Conservation (phyloP, 1,140 invertebrate species). For the Acyrthosiphon pisum region DNA sequence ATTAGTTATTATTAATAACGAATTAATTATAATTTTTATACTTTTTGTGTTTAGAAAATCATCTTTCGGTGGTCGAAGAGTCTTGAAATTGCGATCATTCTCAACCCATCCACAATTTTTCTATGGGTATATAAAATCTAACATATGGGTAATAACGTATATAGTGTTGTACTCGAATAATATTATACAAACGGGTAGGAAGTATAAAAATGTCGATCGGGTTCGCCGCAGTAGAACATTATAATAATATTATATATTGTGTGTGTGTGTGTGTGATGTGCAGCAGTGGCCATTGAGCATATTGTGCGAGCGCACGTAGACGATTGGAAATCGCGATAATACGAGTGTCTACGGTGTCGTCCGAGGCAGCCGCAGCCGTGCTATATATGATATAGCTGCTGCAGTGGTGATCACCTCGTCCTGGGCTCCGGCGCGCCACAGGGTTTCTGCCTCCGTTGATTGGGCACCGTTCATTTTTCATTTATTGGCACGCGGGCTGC, state of each 20-base stretch:
- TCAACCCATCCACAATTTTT: too few relatives aligned
- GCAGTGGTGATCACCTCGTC: constrained; percentile 1
- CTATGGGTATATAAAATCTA: too few relatives aligned
- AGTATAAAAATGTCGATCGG: constrained; percentile 24
- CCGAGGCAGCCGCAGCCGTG: neutral
- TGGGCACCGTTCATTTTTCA: constrained; percentile 54
- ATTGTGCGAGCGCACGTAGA: constrained; percentile 23
- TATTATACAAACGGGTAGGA: constrained; percentile 17
- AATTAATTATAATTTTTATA: too few relatives aligned
- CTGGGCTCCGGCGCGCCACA: constrained; percentile 8
- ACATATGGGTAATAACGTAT: neutral
- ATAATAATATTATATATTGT: constrained; percentile 15
- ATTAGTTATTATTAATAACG: too few relatives aligned
- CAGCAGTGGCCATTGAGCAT: neutral
- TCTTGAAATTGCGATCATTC: too few relatives aligned
- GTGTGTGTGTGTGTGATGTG: neutral
- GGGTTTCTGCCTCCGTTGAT: constrained; percentile 56
- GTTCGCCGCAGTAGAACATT: neutral
- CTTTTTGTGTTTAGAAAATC: too few relatives aligned
- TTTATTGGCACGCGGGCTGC: constrained; percentile 52
- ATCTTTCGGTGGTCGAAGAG: too few relatives aligned
- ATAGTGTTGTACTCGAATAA: neutral
- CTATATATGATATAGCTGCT: too few relatives aligned
- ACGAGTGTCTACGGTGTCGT: neutral
- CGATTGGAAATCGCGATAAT: constrained; percentile 43